These are phyloP conservation scores for Hesperia comma DNA, from an alignment of 2,888 invertebrate genomes.

Conservation along the genomic window DNA sequence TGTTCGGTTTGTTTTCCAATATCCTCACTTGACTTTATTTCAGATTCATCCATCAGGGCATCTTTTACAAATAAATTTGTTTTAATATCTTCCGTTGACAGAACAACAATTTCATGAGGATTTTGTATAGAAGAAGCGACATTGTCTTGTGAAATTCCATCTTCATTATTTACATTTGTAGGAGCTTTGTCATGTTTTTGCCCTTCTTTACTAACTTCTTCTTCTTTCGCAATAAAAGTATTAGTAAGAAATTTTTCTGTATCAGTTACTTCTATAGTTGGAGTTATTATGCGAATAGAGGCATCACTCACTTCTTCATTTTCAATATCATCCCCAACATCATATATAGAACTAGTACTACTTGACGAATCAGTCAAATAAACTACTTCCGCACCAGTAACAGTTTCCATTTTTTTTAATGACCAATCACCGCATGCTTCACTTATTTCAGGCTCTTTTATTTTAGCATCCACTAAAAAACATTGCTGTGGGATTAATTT, in stretches of 20 bases:
- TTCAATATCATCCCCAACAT: conserved; percentile 75
- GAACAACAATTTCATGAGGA: conserved; percentile 68
- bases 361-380: conserved; percentile 87
- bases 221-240: conserved; percentile 53
- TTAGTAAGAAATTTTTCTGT: conserved; percentile 72
- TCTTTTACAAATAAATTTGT: conserved; percentile 74
- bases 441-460: conserved; percentile 82
- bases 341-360: conserved; percentile 85
- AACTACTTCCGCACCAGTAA: conserved; percentile 86
- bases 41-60: conserved; percentile 39
- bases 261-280: conserved; percentile 78
- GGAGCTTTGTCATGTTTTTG: conserved; percentile 19
- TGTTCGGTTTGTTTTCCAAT: conserved; percentile 30
- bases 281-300: conserved; percentile 77
- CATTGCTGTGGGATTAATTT: conserved; percentile 73
- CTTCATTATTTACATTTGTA: conserved; percentile 10
- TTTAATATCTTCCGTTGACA: conserved; percentile 70
- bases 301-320: conserved; percentile 76
- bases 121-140: conserved; percentile 16
- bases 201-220: conserved; percentile 30
- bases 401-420: conserved; percentile 76
- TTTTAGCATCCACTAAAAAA: conserved; percentile 85
- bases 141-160: conserved; percentile 31
- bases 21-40: background rate
- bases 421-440: conserved; percentile 85